Conservation (phyloP, 1,140 invertebrate genomes). For the Drosophila melanica region DNA sequence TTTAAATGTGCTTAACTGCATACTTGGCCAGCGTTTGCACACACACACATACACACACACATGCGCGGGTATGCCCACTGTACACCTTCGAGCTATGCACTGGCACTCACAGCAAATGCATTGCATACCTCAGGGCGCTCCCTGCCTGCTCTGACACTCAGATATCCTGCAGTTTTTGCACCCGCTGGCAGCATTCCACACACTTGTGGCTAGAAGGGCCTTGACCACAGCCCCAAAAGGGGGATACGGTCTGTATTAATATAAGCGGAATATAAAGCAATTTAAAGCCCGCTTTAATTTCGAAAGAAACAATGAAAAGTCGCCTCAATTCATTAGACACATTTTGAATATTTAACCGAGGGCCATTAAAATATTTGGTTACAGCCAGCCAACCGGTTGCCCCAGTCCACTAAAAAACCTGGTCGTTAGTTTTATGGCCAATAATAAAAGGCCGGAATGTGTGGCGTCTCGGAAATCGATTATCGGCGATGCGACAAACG, state of each 20-base stretch:
- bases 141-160: constrained; percentile 37
- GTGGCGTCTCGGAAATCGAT: constrained; percentile 57
- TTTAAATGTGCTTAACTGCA: constrained; percentile 20
- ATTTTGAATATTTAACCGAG: constrained; percentile 2
- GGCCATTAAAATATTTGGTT: constrained; percentile 41
- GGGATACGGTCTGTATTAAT: not conserved
- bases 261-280: not conserved
- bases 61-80: constrained; percentile 2
- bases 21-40: not conserved
- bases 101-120: constrained; percentile 18
- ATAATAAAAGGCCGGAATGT: constrained; percentile 26
- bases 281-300: not conserved
- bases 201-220: not conserved
- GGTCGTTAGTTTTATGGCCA: constrained; percentile 34
- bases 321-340: constrained; percentile 28
- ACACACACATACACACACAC: not conserved
- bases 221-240: constrained; percentile 5
- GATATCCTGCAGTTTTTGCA: constrained; percentile 24
- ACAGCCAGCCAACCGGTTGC: constrained; percentile 16
- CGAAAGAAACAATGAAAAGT: not conserved
- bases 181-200: not conserved
- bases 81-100: constrained; percentile 51
- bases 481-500: constrained; percentile 70
- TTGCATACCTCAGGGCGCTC: constrained; percentile 64
- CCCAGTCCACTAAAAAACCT: constrained; percentile 10